These are phyloP conservation scores for Saccostrea glomerata DNA, from an alignment of 1,140 invertebrate genomes.

Conservation along the genomic window DNA sequence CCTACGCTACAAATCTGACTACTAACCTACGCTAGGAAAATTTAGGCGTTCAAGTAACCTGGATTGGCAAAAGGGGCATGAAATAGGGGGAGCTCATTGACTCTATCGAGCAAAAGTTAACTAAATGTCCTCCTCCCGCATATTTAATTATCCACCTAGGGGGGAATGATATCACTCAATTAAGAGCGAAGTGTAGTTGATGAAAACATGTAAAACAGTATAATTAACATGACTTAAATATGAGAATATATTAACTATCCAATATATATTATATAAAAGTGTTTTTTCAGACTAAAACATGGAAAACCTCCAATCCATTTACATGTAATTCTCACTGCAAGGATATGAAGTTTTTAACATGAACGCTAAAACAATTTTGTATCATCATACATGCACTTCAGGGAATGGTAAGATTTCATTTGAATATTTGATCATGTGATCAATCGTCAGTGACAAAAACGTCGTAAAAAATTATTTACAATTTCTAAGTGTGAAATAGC, in stretches of 20 bases:
- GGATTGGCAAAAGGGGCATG: too few relatives aligned
- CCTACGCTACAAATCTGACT: too few relatives aligned
- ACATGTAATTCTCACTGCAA: neutral
- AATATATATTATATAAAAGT: conserved; percentile 17
- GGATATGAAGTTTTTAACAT: neutral
- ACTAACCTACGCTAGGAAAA: too few relatives aligned
- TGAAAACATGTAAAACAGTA: conserved; percentile 11
- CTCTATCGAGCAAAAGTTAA: too few relatives aligned
- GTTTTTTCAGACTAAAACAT: neutral
- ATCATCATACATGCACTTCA: neutral
- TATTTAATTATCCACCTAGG: too few relatives aligned
- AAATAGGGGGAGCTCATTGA: too few relatives aligned
- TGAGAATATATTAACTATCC: conserved; percentile 31
- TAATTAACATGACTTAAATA: conserved; percentile 26
- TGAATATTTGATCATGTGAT: neutral
- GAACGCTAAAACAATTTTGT: neutral
- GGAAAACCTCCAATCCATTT: neutral
- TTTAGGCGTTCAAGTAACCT: too few relatives aligned
- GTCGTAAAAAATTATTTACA: neutral
- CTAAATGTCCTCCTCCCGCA: too few relatives aligned
- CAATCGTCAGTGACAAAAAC: conserved; percentile 36
- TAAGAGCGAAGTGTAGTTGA: neutral
- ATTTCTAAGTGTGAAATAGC: conserved; percentile 1
- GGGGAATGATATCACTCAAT: too few relatives aligned
- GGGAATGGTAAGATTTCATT: conserved; percentile 6